A percentile compares a stretch with the other conserved stretches of the same genome.
phyloP scores from a whole-genome alignment of 2,797 vertebrate genomes.

The Mycteria americana region DNA sequence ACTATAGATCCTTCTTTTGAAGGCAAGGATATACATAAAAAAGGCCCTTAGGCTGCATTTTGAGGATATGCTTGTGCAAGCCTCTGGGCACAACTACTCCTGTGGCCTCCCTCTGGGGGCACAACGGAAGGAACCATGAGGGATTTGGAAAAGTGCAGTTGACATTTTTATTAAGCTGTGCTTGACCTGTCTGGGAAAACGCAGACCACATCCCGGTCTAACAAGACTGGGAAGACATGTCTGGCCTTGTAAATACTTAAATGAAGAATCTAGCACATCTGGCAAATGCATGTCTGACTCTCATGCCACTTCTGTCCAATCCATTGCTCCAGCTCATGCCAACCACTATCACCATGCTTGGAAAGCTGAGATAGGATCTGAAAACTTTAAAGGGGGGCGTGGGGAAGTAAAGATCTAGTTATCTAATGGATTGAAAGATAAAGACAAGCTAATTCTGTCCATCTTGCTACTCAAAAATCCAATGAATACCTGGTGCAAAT shows the following conservation, averaged over 20 bases:
- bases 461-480: accelerated
- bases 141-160: not conserved
- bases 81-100: not conserved
- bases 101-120: not conserved
- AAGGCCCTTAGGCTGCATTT: not conserved
- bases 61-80: not conserved
- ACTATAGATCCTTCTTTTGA: not conserved
- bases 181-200: not conserved
- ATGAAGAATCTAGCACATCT: not conserved
- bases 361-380: not conserved
- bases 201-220: not conserved
- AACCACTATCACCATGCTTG: not conserved
- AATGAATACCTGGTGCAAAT: not conserved
- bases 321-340: not conserved
- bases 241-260: not conserved
- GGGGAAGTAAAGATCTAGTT: not conserved
- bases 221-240: not conserved
- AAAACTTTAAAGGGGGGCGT: not conserved
- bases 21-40: not conserved
- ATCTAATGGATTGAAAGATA: not conserved
- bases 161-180: not conserved
- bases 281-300: not conserved
- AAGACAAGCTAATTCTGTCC: not conserved
- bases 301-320: not conserved
- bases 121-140: not conserved